These are phyloP conservation scores for Illadopsis cleaveri DNA, from an alignment of 2,113 vertebrate species.

Conservation along the genomic window DNA sequence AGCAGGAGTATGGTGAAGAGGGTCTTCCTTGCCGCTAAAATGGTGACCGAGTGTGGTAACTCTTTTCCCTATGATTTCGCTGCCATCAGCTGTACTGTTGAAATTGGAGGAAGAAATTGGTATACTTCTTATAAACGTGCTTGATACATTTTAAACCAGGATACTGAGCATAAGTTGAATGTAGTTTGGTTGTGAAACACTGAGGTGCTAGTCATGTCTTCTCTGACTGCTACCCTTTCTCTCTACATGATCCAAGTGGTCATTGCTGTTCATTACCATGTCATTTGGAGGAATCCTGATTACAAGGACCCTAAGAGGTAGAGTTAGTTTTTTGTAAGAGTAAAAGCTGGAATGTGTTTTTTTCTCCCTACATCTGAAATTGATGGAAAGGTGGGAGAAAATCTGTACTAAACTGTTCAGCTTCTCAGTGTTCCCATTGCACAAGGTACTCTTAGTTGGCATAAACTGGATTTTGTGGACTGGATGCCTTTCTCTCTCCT, in stretches of 20 bases:
- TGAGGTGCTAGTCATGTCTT: neutral
- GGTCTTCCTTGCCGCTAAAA: neutral
- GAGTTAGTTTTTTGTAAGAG: neutral
- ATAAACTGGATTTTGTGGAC: neutral
- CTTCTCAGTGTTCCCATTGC: neutral
- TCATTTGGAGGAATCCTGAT: neutral
- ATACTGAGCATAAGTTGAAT: neutral
- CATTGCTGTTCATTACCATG: neutral
- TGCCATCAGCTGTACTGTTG: neutral
- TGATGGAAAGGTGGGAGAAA: neutral
- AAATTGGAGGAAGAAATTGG: neutral
- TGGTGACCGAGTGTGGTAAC: accelerated
- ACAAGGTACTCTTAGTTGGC: neutral
- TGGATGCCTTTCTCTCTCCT: neutral
- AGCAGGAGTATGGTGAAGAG: neutral
- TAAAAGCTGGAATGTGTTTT: neutral
- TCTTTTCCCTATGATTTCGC: neutral
- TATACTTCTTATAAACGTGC: neutral
- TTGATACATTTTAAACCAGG: neutral
- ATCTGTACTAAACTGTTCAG: neutral
- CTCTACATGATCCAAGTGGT: neutral
- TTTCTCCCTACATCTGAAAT: neutral
- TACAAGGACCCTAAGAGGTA: neutral
- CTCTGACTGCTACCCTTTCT: neutral
- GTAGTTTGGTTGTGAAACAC: neutral